Percentiles rank a stretch among this genome's conserved stretches.
These are phyloP conservation scores for Piliocolobus tephrosceles DNA, from an alignment of 2,113 vertebrate genomes.

Conservation along the genomic window DNA sequence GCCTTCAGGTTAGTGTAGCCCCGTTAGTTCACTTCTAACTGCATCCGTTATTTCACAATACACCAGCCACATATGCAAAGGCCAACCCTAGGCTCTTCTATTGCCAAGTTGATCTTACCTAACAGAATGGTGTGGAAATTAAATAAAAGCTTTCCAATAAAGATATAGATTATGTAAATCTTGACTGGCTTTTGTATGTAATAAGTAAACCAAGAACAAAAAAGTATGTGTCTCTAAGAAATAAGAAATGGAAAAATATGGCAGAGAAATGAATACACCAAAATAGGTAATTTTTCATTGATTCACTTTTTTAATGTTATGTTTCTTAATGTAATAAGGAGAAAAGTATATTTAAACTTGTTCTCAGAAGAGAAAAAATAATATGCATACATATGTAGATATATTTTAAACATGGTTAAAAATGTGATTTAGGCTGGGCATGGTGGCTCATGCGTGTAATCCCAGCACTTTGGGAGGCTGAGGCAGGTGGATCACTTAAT, in stretches of 20 bases:
- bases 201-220: background rate
- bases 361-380: background rate
- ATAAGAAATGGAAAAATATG: background rate
- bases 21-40: background rate
- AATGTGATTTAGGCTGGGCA: background rate
- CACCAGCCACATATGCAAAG: background rate
- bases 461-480: too few species aligned
- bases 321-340: background rate
- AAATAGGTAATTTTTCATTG: background rate
- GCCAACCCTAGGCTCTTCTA: background rate
- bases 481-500: too few species aligned
- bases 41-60: background rate
- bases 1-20: background rate
- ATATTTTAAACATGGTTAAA: background rate
- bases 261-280: background rate
- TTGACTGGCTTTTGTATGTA: background rate
- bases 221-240: background rate
- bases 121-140: background rate
- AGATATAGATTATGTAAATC: background rate
- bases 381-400: background rate
- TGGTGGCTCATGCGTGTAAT: too few species aligned
- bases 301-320: background rate
- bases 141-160: background rate
- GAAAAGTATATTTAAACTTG: background rate
- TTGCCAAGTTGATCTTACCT: too few species aligned